Evolutionary conservation across 2,113 vertebrate genomes (phyloP).

Genomic region (Picathartes gymnocephalus): DNA sequence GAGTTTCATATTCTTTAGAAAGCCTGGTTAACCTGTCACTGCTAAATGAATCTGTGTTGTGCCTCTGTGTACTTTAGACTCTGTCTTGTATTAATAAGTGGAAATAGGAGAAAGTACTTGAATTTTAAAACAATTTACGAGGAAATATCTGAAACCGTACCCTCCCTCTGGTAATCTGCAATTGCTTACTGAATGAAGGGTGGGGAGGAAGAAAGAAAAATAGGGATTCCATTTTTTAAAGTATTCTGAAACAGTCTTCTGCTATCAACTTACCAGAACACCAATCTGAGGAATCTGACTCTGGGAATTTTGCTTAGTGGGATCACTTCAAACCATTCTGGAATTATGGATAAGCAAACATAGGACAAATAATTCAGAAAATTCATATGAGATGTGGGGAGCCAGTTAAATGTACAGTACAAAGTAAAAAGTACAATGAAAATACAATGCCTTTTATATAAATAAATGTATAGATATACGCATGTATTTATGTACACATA

Average conservation of each 20-base stretch:
- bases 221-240: background rate
- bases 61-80: background rate
- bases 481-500: background rate
- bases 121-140: background rate
- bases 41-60: background rate
- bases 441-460: background rate
- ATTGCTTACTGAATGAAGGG: background rate
- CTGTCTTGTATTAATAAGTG: constrained; percentile 11
- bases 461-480: background rate
- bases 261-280: background rate
- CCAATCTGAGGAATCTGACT: background rate
- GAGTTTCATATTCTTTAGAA: constrained; percentile 4
- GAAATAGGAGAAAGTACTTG: background rate
- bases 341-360: background rate
- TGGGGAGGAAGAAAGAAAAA: background rate
- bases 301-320: background rate
- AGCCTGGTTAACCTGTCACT: background rate
- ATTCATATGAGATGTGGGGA: background rate
- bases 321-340: background rate
- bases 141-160: background rate
- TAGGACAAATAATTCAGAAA: background rate
- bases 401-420: background rate
- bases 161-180: background rate
- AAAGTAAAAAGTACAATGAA: background rate
- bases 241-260: background rate